Percentiles rank a stretch among this genome's conserved stretches.
These are phyloP conservation scores for Latrodectus geometricus DNA, from an alignment of 1,140 invertebrate species.

Conservation along the genomic window DNA sequence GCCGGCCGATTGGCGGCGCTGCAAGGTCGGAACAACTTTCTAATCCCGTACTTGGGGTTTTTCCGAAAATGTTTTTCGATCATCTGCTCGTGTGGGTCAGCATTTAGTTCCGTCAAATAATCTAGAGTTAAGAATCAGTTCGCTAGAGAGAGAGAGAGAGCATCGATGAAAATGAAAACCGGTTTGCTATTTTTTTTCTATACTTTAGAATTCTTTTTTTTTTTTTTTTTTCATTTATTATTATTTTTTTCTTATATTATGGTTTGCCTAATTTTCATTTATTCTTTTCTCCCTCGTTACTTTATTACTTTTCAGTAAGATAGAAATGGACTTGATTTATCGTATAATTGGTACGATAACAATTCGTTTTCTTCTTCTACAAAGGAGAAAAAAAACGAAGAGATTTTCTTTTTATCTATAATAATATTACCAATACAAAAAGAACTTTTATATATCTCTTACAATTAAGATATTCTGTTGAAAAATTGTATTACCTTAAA, in stretches of 20 bases:
- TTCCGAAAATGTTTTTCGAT: constrained; percentile 38
- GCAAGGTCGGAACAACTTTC: constrained; percentile 34
- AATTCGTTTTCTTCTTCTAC: neutral
- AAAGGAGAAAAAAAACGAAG: too few species aligned
- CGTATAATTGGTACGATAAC: constrained; percentile 17
- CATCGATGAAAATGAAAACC: constrained; percentile 38
- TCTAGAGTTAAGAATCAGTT: constrained; percentile 24
- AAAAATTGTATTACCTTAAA: too few species aligned
- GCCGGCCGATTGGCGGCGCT: constrained; percentile 17
- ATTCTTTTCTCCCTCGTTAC: constrained; percentile 7
- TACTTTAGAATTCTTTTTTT: neutral
- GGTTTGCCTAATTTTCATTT: constrained; percentile 42
- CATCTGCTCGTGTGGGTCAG: constrained; percentile 19
- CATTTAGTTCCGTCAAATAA: constrained; percentile 38
- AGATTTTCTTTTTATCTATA: too few species aligned
- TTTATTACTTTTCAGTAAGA: constrained; percentile 1
- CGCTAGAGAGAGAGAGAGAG: neutral
- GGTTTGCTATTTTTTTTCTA: constrained; percentile 27
- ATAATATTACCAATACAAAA: too few species aligned
- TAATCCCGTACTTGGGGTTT: constrained; percentile 55
- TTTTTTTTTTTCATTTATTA: constrained; percentile 4
- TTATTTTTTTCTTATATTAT: constrained; percentile 18
- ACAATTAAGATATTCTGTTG: too few species aligned
- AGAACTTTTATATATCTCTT: too few species aligned
- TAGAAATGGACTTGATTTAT: constrained; percentile 32